Evolutionary conservation across 2,888 invertebrate genomes (phyloP).

Genomic region (Hydropsyche betteni): DNA sequence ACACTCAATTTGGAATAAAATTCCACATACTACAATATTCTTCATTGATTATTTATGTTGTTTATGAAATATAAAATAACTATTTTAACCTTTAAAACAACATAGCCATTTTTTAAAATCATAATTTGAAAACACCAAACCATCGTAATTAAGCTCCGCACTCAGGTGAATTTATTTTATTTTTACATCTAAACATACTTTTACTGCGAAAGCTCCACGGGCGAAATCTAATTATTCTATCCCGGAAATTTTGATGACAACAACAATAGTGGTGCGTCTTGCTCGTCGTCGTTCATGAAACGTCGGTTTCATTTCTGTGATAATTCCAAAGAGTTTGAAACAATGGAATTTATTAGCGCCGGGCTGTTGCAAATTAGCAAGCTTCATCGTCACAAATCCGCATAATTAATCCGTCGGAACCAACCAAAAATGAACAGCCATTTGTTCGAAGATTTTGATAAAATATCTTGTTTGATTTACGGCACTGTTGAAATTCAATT

Average conservation of each 20-base stretch:
- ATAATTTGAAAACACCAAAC: too few relatives aligned
- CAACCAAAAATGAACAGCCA: slow-evolving; percentile 2
- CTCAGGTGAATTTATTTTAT: too few relatives aligned
- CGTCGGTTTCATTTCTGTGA: neutral
- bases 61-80: too few relatives aligned
- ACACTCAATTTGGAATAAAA: too few relatives aligned
- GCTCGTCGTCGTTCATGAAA: neutral
- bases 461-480: too few relatives aligned
- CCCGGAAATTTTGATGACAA: neutral
- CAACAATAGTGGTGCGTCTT: neutral
- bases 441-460: neutral
- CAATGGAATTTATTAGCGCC: slow-evolving; percentile 24
- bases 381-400: neutral
- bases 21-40: too few relatives aligned
- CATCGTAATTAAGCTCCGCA: too few relatives aligned
- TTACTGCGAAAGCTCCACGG: neutral
- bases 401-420: slow-evolving; percentile 15
- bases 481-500: too few relatives aligned
- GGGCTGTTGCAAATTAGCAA: neutral
- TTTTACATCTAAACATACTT: too few relatives aligned
- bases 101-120: too few relatives aligned
- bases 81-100: too few relatives aligned
- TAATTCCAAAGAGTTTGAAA: neutral
- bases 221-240: neutral
- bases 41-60: too few relatives aligned